Conservation (phyloP, 2,888 invertebrate genomes). For the Archips crataeganus region DNA sequence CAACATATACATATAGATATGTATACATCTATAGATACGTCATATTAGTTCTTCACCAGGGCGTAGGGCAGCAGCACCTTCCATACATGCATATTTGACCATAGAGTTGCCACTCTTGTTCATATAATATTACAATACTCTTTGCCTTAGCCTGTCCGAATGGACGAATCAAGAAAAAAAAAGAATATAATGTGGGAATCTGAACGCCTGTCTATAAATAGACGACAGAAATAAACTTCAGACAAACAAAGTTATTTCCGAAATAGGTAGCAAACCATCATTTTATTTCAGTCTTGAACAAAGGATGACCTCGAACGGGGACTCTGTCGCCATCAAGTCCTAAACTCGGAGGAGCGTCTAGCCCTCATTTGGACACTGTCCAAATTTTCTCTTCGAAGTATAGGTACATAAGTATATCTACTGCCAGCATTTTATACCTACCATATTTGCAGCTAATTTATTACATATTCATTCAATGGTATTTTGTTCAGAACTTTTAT, state of each 20-base stretch:
- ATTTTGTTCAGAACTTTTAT: too few relatives aligned
- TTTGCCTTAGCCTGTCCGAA: too few relatives aligned
- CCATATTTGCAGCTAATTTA: too few relatives aligned
- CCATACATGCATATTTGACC: too few relatives aligned
- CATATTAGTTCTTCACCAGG: too few relatives aligned
- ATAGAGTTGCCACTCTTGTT: too few relatives aligned
- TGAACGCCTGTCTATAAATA: neutral
- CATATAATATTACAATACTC: too few relatives aligned
- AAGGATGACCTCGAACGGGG: conserved; percentile 19
- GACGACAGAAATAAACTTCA: neutral
- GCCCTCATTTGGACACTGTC: conserved; percentile 21
- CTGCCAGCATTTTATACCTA: neutral
- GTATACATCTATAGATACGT: too few relatives aligned
- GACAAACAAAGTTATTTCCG: neutral
- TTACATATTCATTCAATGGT: too few relatives aligned
- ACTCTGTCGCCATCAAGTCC: conserved; percentile 21
- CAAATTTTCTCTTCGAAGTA: conserved; percentile 15
- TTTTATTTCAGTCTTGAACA: conserved; percentile 14
- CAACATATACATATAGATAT: too few relatives aligned
- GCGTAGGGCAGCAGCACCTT: too few relatives aligned
- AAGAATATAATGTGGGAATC: neutral
- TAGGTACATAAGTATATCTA: neutral
- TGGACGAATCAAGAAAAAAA: too few relatives aligned
- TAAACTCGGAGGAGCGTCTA: conserved; percentile 3
- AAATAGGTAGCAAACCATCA: neutral